Evolutionary conservation across 2,888 invertebrate species (phyloP).

Genomic region (Chesias legatella): DNA sequence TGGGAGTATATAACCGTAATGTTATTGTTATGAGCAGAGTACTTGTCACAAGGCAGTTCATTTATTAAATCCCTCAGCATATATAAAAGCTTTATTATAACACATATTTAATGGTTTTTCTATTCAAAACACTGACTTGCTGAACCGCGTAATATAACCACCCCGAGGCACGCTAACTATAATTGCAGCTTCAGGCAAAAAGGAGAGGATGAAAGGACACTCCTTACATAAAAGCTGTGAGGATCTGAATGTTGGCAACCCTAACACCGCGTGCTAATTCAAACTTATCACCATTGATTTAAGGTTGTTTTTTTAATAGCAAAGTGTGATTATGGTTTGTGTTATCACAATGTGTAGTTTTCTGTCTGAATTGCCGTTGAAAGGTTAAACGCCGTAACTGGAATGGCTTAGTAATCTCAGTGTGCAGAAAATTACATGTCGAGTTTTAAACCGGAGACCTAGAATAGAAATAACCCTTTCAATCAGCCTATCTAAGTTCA

Average conservation of each 20-base stretch:
- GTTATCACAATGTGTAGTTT: constrained; percentile 55
- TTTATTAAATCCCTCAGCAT: too few species aligned
- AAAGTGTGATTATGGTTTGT: constrained; percentile 3
- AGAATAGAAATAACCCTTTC: too few species aligned
- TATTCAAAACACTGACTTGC: not conserved
- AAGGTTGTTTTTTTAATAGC: constrained; percentile 15
- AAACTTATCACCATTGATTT: constrained; percentile 23
- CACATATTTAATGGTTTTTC: not conserved
- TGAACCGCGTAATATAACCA: constrained; percentile 56
- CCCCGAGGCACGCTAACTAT: constrained; percentile 65
- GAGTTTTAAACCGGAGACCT: too few species aligned
- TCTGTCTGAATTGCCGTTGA: constrained; percentile 57
- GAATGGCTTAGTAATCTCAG: constrained; percentile 33
- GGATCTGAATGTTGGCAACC: constrained; percentile 41
- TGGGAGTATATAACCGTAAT: too few species aligned
- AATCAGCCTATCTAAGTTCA: too few species aligned
- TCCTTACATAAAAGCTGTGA: constrained; percentile 55
- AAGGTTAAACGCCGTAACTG: constrained; percentile 55
- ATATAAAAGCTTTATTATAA: too few species aligned
- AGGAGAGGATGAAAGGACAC: constrained; percentile 69
- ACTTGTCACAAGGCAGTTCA: too few species aligned
- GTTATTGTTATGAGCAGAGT: too few species aligned
- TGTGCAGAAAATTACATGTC: not conserved
- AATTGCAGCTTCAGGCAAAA: constrained; percentile 72
- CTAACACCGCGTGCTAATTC: constrained; percentile 23